Conservation (phyloP, 2,797 vertebrate species). For the Apodemus agrarius region DNA sequence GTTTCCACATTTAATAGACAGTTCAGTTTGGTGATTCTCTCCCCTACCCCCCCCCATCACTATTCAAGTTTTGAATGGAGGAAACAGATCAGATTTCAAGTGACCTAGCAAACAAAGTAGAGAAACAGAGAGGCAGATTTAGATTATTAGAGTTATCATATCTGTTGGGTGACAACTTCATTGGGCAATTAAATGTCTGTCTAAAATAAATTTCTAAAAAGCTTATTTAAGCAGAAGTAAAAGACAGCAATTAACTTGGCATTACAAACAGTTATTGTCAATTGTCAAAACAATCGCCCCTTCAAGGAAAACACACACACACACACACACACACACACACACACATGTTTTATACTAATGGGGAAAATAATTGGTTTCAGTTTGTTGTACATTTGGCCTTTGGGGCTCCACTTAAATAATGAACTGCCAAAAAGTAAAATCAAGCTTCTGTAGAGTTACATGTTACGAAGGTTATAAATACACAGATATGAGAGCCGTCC, state of each 20-base stretch:
- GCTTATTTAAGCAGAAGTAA: not conserved
- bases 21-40: not conserved
- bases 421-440: conserved; percentile 19
- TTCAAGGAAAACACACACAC: conserved; percentile 11
- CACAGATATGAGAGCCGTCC: not conserved
- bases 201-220: not conserved
- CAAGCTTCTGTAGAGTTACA: not conserved
- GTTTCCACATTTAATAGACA: conserved; percentile 1
- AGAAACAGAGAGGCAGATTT: not conserved
- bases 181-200: not conserved
- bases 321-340: not conserved
- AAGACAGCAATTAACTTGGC: not conserved
- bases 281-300: not conserved
- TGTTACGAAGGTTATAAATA: not conserved
- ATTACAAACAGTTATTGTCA: not conserved
- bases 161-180: not conserved
- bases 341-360: not conserved
- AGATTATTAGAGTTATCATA: not conserved
- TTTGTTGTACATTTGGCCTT: conserved; percentile 10
- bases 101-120: not conserved
- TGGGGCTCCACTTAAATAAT: not conserved
- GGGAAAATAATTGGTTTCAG: conserved; percentile 27
- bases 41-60: fast-evolving
- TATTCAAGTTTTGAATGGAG: not conserved
- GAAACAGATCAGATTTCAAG: conserved; percentile 41